Evolutionary conservation across 2,888 invertebrate species (phyloP).

Genomic region (Ochropleura plecta): DNA sequence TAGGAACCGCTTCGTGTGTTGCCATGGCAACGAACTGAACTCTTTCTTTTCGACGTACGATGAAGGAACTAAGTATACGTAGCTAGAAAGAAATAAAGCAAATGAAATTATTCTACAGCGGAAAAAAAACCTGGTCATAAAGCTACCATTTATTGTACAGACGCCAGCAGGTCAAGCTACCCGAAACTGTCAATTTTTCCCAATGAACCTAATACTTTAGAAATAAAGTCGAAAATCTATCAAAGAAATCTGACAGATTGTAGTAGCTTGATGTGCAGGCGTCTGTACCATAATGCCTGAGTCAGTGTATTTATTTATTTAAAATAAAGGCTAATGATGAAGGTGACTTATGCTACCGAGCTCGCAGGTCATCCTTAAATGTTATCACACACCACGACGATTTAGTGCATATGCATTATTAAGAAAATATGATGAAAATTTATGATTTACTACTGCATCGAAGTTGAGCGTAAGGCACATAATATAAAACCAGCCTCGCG

Average conservation of each 20-base stretch:
- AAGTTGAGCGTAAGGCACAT: not conserved
- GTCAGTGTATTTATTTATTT: not conserved
- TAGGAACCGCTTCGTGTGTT: conserved; percentile 91
- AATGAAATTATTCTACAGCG: not conserved
- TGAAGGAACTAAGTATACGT: conserved; percentile 80
- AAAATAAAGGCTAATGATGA: not conserved
- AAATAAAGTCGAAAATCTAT: too few species aligned
- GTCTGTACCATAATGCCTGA: not conserved
- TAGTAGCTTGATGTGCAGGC: not conserved
- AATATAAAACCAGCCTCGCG: not conserved
- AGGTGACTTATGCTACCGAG: not conserved
- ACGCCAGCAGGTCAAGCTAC: too few species aligned
- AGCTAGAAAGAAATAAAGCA: conserved; percentile 75
- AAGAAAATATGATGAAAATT: not conserved
- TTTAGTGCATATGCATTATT: not conserved
- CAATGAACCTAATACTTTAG: not conserved
- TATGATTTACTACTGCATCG: not conserved
- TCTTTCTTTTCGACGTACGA: conserved; percentile 75
- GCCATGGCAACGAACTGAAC: conserved; percentile 91
- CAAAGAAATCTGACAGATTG: too few species aligned
- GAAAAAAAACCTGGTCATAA: not conserved
- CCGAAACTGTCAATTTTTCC: too few species aligned
- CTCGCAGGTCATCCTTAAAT: not conserved
- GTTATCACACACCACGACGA: not conserved
- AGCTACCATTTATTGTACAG: not conserved